Evolutionary conservation across 2,797 vertebrate genomes (phyloP), one percentile per base, ranked within the genome.

Genomic region (Macrochelys suwanniensis): DNA sequence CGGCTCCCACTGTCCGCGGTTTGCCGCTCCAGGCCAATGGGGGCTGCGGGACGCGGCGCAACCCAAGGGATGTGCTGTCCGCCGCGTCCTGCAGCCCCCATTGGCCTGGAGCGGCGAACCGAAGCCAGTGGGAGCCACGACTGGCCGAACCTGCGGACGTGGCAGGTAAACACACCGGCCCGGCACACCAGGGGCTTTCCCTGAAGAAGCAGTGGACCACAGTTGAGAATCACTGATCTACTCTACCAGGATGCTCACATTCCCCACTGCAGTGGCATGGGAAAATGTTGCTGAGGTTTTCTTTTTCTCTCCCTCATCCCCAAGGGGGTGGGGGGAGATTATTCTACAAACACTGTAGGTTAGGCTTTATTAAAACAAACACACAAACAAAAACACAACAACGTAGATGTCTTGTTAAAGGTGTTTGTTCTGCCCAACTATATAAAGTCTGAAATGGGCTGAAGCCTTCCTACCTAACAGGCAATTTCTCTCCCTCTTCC

Each of bases 321-420:
- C 25, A 23, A 61, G 31, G 31, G 15, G 31, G 6, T 33, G 6
- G 11, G 23, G 11, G 21, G 11, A 81, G 51, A 84, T 96, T 94
- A 97, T 96, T 90, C 94, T 94, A 96, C 94, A 97, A 95, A 97
- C 95, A 80, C 96, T 87, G 89, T 97, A 93, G 96, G 89, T 94
- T 89, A 80, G 87, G 89, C 85, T 87, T 95, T 91, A 96, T 61
- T 94, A 77, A 95, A 97, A 96, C 95, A 93, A 76, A 80, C 19
- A 61, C 76, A 61, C 71, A 87, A 16, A 61, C 31, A 59, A 13
- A 61, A 13, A 61, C 11, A 57, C 26, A 59, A 59, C 31, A 33
- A 7, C 28, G 17, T 33, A 61, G 59, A 61, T 17, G 7, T 61
- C 59, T 61, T 42, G 85, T 94, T 96, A 93, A 89, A 97, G 96